Percentiles rank a stretch among this genome's conserved stretches.
Conservation (phyloP, 1,140 invertebrate genomes). For the Andrena cerasifolii region DNA sequence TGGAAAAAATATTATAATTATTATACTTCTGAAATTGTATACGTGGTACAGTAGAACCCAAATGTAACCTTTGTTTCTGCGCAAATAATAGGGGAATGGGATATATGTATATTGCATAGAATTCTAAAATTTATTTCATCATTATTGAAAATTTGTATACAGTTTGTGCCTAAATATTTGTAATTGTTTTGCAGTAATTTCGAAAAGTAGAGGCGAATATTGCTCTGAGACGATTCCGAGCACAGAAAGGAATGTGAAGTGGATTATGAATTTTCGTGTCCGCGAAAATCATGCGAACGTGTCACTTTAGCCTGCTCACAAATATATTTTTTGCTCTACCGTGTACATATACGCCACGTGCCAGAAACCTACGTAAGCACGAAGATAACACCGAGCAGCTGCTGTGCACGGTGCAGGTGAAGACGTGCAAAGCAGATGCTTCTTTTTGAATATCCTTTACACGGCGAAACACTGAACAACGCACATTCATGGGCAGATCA, state of each 20-base stretch:
- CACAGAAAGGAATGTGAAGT: background rate
- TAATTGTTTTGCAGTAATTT: background rate
- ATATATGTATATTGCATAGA: background rate
- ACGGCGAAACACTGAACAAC: conserved; percentile 22
- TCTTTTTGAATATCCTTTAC: conserved; percentile 54
- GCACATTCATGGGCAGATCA: background rate
- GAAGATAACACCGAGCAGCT: conserved; percentile 63
- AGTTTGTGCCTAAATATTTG: background rate
- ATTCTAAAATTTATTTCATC: conserved; percentile 22
- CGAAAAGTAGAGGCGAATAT: background rate
- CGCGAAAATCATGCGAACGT: conserved; percentile 27
- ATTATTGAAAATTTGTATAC: background rate
- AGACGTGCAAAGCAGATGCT: conserved; percentile 57
- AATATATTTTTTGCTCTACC: conserved; percentile 60
- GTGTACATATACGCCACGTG: conserved; percentile 56
- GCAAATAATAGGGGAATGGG: background rate
- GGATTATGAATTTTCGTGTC: background rate
- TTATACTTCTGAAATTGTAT: background rate
- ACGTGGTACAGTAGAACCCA: too few species aligned
- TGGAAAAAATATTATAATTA: background rate
- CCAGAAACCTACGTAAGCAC: conserved; percentile 60
- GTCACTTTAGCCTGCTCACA: conserved; percentile 29
- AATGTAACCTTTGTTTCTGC: background rate
- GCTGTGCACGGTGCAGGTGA: conserved; percentile 58
- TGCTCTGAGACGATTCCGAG: background rate